A percentile compares a stretch with the other conserved stretches of the same genome.
These are phyloP conservation scores for Gryllus bimaculatus DNA, from an alignment of 1,140 invertebrate species.

Conservation along the genomic window DNA sequence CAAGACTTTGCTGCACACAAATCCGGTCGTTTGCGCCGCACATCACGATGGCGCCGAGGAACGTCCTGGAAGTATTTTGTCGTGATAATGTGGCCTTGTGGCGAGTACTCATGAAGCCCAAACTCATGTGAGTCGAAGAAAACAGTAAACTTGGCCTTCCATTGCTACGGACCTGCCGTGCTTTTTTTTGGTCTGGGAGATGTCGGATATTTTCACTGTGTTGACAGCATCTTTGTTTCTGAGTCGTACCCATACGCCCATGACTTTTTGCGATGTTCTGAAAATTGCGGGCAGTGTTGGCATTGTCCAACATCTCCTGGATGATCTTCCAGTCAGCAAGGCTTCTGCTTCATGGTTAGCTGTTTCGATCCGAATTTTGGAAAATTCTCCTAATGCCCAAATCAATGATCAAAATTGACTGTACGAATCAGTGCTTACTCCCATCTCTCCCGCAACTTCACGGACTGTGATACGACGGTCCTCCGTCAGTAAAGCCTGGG, in stretches of 20 bases:
- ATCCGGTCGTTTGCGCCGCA: constrained; percentile 12
- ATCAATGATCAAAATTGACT: constrained; percentile 13
- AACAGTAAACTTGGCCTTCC: constrained; percentile 29
- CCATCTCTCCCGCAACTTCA: constrained; percentile 13
- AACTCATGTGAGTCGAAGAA: constrained; percentile 28
- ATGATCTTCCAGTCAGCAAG: constrained; percentile 24
- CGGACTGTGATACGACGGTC: constrained; percentile 25
- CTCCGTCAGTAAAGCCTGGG: constrained; percentile 18
- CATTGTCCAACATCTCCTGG: too few species aligned
- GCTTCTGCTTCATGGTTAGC: constrained; percentile 26
- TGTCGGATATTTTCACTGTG: constrained; percentile 22
- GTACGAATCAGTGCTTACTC: constrained; percentile 13
- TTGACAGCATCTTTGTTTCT: neutral
- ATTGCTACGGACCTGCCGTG: constrained; percentile 24
- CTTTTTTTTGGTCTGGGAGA: constrained; percentile 26
- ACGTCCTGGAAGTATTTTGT: constrained; percentile 21
- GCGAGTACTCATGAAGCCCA: constrained; percentile 28
- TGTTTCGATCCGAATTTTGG: constrained; percentile 14
- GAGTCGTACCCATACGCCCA: too few species aligned
- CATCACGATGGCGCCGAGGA: neutral
- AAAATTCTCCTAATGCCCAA: neutral
- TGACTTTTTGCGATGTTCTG: too few species aligned
- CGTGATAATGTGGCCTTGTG: constrained; percentile 26
- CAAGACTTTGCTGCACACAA: neutral
- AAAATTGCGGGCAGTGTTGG: too few species aligned